Conservation (phyloP, 1,140 invertebrate genomes). For the Schlechtendalia chinensis region DNA sequence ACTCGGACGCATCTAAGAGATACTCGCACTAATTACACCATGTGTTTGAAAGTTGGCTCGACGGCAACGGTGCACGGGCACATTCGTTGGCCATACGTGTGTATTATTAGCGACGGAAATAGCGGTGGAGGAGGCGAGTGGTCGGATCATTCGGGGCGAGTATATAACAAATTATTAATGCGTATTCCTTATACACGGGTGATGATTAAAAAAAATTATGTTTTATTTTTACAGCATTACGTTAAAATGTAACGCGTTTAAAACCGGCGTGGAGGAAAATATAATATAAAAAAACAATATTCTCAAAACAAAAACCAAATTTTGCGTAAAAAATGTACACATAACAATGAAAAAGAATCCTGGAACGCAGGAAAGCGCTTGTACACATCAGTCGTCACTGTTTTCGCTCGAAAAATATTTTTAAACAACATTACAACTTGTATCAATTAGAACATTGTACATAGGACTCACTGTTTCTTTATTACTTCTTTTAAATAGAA, state of each 20-base stretch:
- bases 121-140: not conserved
- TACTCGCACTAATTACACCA: conserved; percentile 39
- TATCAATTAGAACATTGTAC: no score
- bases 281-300: no score
- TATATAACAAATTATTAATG: conserved; percentile 23
- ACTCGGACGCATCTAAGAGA: not conserved
- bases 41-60: conserved; percentile 36
- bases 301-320: no score
- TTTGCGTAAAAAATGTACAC: no score
- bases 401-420: no score
- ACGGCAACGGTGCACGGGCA: not conserved
- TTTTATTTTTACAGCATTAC: conserved; percentile 17
- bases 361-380: no score
- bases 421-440: no score
- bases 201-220: not conserved
- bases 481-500: no score
- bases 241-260: not conserved
- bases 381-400: no score
- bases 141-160: conserved; percentile 8
- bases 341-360: no score
- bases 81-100: not conserved
- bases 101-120: conserved; percentile 36
- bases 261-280: no score
- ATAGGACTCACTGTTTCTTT: no score
- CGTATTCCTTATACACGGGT: not conserved